Evolutionary conservation across 2,888 invertebrate genomes (phyloP).

Genomic region (Hyles lineata): DNA sequence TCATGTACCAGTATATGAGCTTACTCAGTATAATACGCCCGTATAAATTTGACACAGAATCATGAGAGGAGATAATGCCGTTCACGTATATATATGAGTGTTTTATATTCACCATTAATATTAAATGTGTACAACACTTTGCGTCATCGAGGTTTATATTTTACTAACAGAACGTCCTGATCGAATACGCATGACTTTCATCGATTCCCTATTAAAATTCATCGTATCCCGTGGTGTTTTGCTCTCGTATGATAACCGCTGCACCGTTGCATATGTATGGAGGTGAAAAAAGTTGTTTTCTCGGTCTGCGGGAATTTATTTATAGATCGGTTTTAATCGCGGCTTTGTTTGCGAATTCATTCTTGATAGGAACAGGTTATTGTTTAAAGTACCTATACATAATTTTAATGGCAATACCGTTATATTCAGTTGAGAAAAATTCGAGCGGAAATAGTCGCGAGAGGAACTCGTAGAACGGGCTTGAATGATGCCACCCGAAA

Average conservation of each 20-base stretch:
- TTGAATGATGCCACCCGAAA: background rate
- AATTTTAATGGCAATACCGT: background rate
- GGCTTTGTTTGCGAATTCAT: slow-evolving; percentile 10
- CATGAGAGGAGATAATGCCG: slow-evolving; percentile 46
- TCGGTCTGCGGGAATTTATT: slow-evolving; percentile 20
- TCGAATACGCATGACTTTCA: slow-evolving; percentile 61
- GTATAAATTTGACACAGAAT: slow-evolving; percentile 42
- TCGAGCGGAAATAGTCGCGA: slow-evolving; percentile 18
- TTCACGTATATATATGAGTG: slow-evolving; percentile 50
- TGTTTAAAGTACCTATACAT: background rate
- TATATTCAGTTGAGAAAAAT: background rate
- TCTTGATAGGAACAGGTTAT: background rate
- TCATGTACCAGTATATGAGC: slow-evolving; percentile 3
- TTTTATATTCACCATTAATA: slow-evolving; percentile 82
- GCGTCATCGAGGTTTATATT: slow-evolving; percentile 69
- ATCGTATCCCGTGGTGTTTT: slow-evolving; percentile 48
- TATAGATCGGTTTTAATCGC: slow-evolving; percentile 1
- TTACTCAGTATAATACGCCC: slow-evolving; percentile 39
- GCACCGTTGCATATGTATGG: slow-evolving; percentile 43
- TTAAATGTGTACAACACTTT: slow-evolving; percentile 65
- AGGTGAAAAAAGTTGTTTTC: slow-evolving; percentile 38
- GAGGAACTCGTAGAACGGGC: slow-evolving; percentile 13
- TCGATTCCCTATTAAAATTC: slow-evolving; percentile 59
- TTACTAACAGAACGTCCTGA: slow-evolving; percentile 63
- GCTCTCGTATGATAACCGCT: slow-evolving; percentile 43